phyloP scores from a whole-genome alignment of 1,140 invertebrate species.

The Thalassaphorura encarpata region DNA sequence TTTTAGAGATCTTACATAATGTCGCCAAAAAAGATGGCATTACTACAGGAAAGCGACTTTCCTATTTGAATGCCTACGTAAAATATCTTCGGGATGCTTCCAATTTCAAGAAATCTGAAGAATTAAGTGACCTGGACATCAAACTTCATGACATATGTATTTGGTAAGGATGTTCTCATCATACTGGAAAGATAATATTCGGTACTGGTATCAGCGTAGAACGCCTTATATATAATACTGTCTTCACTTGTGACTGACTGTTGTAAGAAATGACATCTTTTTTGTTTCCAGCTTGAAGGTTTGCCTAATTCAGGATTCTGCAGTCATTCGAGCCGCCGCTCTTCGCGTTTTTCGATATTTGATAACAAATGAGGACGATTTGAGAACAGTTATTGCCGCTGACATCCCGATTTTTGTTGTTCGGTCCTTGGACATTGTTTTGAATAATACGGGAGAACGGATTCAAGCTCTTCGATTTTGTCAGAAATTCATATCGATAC shows the following conservation, averaged over 20 bases:
- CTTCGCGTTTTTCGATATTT: conserved; percentile 75
- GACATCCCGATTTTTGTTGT: conserved; percentile 31
- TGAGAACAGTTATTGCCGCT: conserved; percentile 64
- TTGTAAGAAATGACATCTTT: background rate
- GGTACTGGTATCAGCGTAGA: background rate
- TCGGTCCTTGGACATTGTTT: conserved; percentile 61
- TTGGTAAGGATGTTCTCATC: conserved; percentile 53
- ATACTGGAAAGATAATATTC: background rate
- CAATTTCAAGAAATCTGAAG: conserved; percentile 46
- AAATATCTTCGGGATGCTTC: conserved; percentile 47
- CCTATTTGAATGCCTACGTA: conserved; percentile 70
- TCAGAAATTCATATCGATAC: conserved; percentile 43
- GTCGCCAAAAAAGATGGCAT: conserved; percentile 45
- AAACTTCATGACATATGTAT: no score
- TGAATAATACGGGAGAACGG: conserved; percentile 75
- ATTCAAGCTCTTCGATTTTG: conserved; percentile 78
- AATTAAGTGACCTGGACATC: conserved; percentile 66
- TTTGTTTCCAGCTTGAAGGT: conserved; percentile 59
- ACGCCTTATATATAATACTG: no score
- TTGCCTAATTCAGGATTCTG: conserved; percentile 69
- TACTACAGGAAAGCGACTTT: conserved; percentile 57
- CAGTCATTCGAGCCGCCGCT: conserved; percentile 76
- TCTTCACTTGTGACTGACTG: background rate
- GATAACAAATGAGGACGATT: conserved; percentile 61
- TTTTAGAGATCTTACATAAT: conserved; percentile 39